Base-by-base conservation (phyloP, 2,113 vertebrate genomes). In the Glaucidium brasilianum region DNA sequence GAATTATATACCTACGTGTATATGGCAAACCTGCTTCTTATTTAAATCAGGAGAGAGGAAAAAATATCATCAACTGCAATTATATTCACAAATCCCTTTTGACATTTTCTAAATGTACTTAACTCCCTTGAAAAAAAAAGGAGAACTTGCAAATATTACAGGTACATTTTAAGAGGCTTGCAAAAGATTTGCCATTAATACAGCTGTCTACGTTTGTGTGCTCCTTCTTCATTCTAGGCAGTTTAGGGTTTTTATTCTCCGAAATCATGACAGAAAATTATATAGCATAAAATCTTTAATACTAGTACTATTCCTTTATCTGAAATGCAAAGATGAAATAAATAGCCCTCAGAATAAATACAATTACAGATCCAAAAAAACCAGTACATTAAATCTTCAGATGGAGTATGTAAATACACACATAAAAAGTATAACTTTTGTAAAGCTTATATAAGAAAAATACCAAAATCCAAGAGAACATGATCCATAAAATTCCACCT, bases 301-400 rank as follows among this genome's bases (percentile, higher is more conserved):
- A n/a, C 12, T 66, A 53, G 9, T 22, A 41, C 23, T 67, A 22
- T 45, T 78, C 15, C 68, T 71, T 74, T 86, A 72, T 63, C 72
- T 85, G 47, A 43, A 93, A 90, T 91, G 21, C 29, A 96, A 88
- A 84, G 50, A 56, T 77, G 63, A 88, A 94, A 83, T 43, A 94
- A 85, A 90, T 73, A 73, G 32, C 49, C 67, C 50, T 83, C 49
- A 94, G 88, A 96, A 94, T 55, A 77, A 69, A 43, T 35, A 56
- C 8, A 68, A 37, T 63, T 79, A 92, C 90, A 86, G 53, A 66
- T 0, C 79, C 34, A 90, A 91, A 74, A 27, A 73, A 62, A 3
- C 4, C 13, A 29, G n/a, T 35, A 21, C 1, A 23, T 69, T 80
- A 30, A 8, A 29, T 77, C 37, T 94, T 92, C 84, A 62, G 32